Evolutionary conservation across 1,140 invertebrate genomes (phyloP).

Genomic region (Lepidurus arcticus): DNA sequence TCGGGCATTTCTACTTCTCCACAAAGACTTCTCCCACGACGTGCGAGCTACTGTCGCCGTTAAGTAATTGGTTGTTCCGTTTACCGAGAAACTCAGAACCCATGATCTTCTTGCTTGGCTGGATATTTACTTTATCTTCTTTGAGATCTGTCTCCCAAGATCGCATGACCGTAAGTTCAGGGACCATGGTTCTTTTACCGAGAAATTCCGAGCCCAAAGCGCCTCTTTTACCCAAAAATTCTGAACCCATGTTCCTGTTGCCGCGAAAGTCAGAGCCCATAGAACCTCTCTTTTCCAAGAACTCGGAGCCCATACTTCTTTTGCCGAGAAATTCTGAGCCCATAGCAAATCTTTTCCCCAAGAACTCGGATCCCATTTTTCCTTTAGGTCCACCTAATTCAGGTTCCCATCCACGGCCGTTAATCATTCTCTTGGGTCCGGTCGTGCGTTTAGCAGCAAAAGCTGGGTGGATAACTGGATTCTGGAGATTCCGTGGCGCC

Average conservation of each 20-base stretch:
- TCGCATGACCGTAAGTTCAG: not conserved
- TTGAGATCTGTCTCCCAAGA: not conserved
- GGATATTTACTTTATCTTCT: not conserved
- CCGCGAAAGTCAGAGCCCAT: conserved; percentile 4
- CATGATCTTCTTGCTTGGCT: not conserved
- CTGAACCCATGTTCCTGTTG: conserved; percentile 24
- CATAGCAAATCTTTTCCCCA: conserved; percentile 27
- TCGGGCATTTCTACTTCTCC: not conserved
- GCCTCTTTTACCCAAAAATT: conserved; percentile 32
- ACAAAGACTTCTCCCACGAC: not conserved
- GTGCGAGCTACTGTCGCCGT: not conserved
- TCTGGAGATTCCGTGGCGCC: not conserved
- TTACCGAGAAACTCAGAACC: not conserved
- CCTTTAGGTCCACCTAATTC: not conserved
- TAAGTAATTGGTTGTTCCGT: conserved; percentile 12
- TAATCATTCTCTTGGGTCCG: conserved; percentile 14
- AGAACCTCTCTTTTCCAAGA: not conserved
- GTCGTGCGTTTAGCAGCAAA: not conserved
- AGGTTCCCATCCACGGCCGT: not conserved
- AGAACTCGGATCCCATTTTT: conserved; percentile 29
- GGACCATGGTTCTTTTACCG: conserved; percentile 10
- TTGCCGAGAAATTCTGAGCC: conserved; percentile 29
- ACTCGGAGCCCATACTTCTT: conserved; percentile 1
- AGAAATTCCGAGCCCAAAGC: conserved; percentile 29
- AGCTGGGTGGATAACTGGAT: not conserved